Conservation (phyloP, 2,888 invertebrate species). For the Nomada fucata region DNA sequence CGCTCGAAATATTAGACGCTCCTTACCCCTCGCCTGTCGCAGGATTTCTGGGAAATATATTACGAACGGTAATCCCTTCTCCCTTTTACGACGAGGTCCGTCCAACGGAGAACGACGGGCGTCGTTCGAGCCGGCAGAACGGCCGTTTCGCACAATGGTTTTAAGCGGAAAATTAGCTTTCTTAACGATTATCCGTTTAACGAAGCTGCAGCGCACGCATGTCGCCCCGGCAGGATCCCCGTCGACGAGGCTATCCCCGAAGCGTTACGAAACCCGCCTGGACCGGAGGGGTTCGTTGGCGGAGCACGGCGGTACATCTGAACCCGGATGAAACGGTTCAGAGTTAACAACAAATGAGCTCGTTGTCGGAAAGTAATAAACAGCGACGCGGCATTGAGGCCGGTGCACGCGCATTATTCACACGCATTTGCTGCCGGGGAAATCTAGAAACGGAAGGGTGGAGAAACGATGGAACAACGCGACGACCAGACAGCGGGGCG, state of each 20-base stretch:
- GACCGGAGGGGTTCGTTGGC: neutral
- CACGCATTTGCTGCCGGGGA: slow-evolving; percentile 25
- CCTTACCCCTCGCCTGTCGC: slow-evolving; percentile 31
- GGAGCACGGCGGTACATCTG: neutral
- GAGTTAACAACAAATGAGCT: neutral
- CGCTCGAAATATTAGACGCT: slow-evolving; percentile 53
- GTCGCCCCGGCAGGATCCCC: neutral
- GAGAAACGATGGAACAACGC: slow-evolving; percentile 32
- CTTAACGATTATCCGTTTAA: slow-evolving; percentile 58
- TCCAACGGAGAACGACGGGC: slow-evolving; percentile 61
- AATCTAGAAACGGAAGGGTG: slow-evolving; percentile 18
- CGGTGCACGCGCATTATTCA: slow-evolving; percentile 22
- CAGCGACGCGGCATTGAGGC: neutral
- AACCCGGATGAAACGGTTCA: neutral
- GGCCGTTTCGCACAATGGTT: slow-evolving; percentile 52
- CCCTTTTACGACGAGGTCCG: slow-evolving; percentile 62
- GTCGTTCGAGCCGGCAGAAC: slow-evolving; percentile 62
- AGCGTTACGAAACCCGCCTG: neutral
- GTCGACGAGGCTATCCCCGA: slow-evolving; percentile 35
- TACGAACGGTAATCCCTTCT: slow-evolving; percentile 64
- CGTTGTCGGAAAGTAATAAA: slow-evolving; percentile 10
- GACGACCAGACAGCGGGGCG: neutral
- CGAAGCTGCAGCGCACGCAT: slow-evolving; percentile 20
- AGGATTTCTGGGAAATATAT: slow-evolving; percentile 61
- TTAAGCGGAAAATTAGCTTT: slow-evolving; percentile 62